These are phyloP conservation scores for Listrodromus nycthemerus DNA, from an alignment of 2,888 invertebrate genomes.

Conservation along the genomic window DNA sequence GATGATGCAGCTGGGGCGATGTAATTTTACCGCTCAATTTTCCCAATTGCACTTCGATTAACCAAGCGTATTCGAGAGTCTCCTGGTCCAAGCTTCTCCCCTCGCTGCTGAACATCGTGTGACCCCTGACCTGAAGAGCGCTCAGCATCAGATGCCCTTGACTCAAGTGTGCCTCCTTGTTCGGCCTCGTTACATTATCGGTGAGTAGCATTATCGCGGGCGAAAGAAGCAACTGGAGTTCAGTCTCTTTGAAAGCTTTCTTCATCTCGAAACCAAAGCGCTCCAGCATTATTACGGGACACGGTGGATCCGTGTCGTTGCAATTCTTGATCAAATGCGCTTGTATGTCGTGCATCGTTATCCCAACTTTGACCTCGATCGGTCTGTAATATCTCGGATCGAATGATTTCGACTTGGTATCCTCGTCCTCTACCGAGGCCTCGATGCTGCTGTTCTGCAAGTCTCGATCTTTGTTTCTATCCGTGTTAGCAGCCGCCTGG, in stretches of 20 bases:
- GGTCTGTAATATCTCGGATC: constrained; percentile 96
- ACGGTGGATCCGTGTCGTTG: constrained; percentile 94
- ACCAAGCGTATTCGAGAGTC: constrained; percentile 98
- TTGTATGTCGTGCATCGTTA: constrained; percentile 97
- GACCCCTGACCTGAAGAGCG: constrained; percentile 95
- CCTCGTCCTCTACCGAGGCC: constrained; percentile 88
- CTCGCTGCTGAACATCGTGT: constrained; percentile 98
- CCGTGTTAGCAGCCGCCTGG: constrained; percentile 79
- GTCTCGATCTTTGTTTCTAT: constrained; percentile 80
- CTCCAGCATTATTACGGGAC: constrained; percentile 95
- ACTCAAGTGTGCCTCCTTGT: constrained; percentile 90
- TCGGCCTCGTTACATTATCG: constrained; percentile 90
- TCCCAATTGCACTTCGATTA: constrained; percentile 97
- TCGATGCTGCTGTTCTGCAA: constrained; percentile 84
- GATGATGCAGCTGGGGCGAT: constrained; percentile 94
- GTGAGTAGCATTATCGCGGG: constrained; percentile 94
- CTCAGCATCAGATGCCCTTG: constrained; percentile 95
- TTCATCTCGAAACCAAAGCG: constrained; percentile 99
- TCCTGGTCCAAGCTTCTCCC: constrained; percentile 96
- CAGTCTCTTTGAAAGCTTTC: constrained; percentile 96
- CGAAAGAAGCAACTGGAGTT: constrained; percentile 94
- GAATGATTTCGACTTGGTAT: constrained; percentile 87
- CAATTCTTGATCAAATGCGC: constrained; percentile 97
- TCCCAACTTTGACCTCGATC: constrained; percentile 95
- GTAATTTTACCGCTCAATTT: constrained; percentile 96